phyloP scores from a whole-genome alignment of 2,797 vertebrate genomes.

The Sarcophilus harrisii region DNA sequence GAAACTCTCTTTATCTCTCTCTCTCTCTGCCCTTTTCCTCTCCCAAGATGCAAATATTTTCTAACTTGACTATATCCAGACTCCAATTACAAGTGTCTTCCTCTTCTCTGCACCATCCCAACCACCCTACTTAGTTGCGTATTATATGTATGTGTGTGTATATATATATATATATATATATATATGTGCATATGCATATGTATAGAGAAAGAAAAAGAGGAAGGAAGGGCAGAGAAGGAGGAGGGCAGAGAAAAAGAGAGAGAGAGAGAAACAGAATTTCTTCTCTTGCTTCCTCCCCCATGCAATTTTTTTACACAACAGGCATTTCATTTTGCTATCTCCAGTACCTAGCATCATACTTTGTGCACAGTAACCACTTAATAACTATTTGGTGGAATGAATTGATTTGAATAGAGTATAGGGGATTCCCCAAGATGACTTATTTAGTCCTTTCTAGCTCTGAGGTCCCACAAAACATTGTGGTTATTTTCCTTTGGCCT shows the following conservation, averaged over 20 bases:
- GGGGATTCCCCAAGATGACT: neutral
- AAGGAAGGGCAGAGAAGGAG: neutral
- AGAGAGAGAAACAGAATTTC: neutral
- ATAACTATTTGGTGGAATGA: neutral
- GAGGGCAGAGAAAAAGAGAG: neutral
- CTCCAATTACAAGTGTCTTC: neutral
- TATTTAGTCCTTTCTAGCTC: neutral
- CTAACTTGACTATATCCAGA: neutral
- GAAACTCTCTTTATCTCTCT: neutral
- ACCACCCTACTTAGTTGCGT: neutral
- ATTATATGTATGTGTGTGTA: neutral
- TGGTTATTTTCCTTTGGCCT: slow-evolving; percentile 13
- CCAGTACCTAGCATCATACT: neutral
- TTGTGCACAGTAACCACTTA: neutral
- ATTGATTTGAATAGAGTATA: neutral
- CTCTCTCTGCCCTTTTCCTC: too few species aligned
- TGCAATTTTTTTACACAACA: neutral
- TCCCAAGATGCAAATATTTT: neutral
- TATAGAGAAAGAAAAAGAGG: too few species aligned
- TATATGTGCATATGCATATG: neutral
- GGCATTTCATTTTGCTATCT: slow-evolving; percentile 25
- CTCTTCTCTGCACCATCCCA: neutral
- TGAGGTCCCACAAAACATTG: neutral
- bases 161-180: neutral
- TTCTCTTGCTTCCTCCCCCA: neutral